A percentile compares a stretch with the other conserved stretches of the same genome.
These are phyloP conservation scores for Fragum sueziense DNA, from an alignment of 2,888 invertebrate species.

Conservation along the genomic window DNA sequence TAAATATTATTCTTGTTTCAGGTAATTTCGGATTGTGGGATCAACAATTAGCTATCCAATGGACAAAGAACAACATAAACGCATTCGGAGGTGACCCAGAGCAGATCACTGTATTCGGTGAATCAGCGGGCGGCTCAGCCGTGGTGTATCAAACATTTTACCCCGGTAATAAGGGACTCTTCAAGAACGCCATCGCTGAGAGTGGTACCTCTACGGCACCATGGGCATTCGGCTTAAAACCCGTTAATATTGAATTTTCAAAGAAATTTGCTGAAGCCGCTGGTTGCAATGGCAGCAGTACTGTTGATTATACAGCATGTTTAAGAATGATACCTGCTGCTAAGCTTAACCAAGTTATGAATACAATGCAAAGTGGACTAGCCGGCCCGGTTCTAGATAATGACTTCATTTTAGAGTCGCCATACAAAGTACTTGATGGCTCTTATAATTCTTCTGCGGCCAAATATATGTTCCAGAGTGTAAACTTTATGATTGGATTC, in stretches of 20 bases:
- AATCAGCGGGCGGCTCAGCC: conserved; percentile 96
- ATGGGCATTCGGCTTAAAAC: conserved; percentile 87
- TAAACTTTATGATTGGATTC: conserved; percentile 24
- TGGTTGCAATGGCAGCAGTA: neutral
- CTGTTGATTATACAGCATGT: neutral
- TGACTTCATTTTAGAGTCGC: conserved; percentile 17
- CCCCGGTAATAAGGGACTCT: conserved; percentile 91
- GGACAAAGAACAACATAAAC: conserved; percentile 78
- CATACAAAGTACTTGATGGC: neutral
- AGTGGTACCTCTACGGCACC: conserved; percentile 95
- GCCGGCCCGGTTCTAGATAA: conserved; percentile 17
- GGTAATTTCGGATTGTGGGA: conserved; percentile 91
- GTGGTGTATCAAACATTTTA: conserved; percentile 90
- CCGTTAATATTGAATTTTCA: neutral
- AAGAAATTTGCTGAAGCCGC: neutral
- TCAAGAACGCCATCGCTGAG: conserved; percentile 92
- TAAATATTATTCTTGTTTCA: too few species aligned
- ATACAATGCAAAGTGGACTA: neutral
- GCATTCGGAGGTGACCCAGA: conserved; percentile 88
- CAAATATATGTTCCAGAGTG: conserved; percentile 23
- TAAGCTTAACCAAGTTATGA: neutral
- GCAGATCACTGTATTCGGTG: conserved; percentile 96
- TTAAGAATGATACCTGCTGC: neutral
- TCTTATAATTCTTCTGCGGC: neutral
- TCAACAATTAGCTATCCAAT: conserved; percentile 92